Conservation (phyloP, 2,113 vertebrate species). For the Rousettus leschenaultii region DNA sequence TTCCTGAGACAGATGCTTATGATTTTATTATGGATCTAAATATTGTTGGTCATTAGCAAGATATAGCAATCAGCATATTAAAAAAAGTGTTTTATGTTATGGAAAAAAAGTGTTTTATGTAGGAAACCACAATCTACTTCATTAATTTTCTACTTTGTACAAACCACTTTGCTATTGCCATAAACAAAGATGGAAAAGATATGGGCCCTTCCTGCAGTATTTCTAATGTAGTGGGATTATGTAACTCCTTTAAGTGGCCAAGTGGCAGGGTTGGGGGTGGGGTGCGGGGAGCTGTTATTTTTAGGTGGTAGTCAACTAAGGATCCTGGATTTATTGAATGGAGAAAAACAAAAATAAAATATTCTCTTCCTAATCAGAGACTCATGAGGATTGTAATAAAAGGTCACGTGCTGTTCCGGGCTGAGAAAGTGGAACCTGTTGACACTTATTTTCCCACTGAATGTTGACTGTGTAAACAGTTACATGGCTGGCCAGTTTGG, state of each 20-base stretch:
- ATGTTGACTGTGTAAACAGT: constrained; percentile 76
- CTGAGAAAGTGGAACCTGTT: constrained; percentile 43
- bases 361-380: constrained; percentile 56
- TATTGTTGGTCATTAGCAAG: not conserved
- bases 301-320: not conserved
- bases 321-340: not conserved
- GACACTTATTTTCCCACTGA: constrained; percentile 65
- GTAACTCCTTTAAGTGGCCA: not conserved
- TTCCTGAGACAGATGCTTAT: not conserved
- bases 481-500: constrained; percentile 33
- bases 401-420: constrained; percentile 58
- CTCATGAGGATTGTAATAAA: constrained; percentile 63
- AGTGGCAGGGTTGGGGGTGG: not conserved
- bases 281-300: not conserved
- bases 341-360: constrained; percentile 40
- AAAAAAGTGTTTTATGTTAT: not conserved
- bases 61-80: not conserved
- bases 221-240: not conserved
- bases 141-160: not conserved
- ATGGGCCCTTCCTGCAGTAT: not conserved
- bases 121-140: not conserved
- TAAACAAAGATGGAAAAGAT: not conserved
- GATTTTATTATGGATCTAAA: not conserved
- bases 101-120: not conserved
- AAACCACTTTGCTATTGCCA: not conserved